Evolutionary conservation across 2,113 vertebrate species (phyloP).

Genomic region (Halcyon senegalensis): DNA sequence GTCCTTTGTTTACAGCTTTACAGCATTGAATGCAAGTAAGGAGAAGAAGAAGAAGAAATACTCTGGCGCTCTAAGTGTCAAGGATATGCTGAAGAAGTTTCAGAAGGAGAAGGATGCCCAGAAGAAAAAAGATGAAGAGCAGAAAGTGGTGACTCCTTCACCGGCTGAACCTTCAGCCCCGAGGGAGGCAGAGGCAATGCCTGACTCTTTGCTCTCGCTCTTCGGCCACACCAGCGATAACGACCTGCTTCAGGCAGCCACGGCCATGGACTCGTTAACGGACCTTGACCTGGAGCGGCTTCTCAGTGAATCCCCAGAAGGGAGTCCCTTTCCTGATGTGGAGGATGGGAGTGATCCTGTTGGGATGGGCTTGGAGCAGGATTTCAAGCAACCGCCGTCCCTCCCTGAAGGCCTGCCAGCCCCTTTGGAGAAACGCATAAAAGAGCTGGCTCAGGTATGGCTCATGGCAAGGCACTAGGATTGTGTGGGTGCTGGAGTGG

Average conservation of each 20-base stretch:
- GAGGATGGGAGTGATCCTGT: conserved; percentile 73
- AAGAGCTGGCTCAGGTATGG: conserved; percentile 83
- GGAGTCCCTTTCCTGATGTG: conserved; percentile 73
- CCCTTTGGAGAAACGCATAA: conserved; percentile 81
- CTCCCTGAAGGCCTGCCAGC: conserved; percentile 85
- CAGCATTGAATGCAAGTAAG: conserved; percentile 76
- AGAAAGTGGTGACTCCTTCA: background rate
- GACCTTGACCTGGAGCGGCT: conserved; percentile 87
- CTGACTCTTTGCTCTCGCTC: conserved; percentile 84
- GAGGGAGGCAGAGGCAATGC: conserved; percentile 62
- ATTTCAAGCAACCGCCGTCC: conserved; percentile 73
- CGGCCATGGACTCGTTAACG: conserved; percentile 79
- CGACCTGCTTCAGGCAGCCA: conserved; percentile 87
- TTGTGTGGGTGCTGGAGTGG: background rate
- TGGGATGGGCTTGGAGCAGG: conserved; percentile 65
- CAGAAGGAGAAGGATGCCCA: conserved; percentile 89
- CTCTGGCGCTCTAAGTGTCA: conserved; percentile 79
- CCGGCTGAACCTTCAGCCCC: conserved; percentile 42
- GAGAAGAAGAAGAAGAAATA: conserved; percentile 87
- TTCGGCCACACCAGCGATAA: conserved; percentile 84
- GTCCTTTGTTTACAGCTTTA: conserved; percentile 56
- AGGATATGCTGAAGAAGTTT: conserved; percentile 92
- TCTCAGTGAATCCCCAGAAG: conserved; percentile 78
- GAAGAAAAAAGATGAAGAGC: conserved; percentile 73
- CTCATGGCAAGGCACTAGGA: rapidly evolving